phyloP scores from a whole-genome alignment of 2,113 vertebrate species.

The Vulpes lagopus region DNA sequence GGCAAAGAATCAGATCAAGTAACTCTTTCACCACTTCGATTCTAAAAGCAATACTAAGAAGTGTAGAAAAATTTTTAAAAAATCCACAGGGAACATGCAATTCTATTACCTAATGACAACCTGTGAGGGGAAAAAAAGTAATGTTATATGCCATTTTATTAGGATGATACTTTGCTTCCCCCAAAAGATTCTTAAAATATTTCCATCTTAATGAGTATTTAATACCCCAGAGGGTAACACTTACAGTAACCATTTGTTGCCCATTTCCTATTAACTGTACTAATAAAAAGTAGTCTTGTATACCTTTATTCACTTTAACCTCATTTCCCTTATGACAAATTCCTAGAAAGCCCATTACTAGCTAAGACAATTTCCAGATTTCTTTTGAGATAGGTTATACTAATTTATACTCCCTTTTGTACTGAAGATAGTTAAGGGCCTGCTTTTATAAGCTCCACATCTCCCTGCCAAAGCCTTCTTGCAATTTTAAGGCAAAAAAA shows the following conservation, averaged over 20 bases:
- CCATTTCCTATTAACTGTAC: background rate
- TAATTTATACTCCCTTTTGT: background rate
- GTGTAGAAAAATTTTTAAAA: background rate
- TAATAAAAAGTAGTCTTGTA: constrained; percentile 8
- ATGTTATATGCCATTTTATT: background rate
- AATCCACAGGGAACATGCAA: background rate
- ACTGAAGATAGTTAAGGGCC: background rate
- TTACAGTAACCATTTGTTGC: background rate
- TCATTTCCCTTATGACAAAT: constrained; percentile 9
- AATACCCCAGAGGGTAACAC: background rate
- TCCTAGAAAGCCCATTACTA: background rate
- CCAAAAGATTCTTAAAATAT: constrained; percentile 10
- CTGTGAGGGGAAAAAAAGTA: background rate
- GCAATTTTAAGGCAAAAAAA: constrained; percentile 14
- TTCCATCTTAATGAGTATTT: background rate
- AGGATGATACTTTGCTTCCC: background rate
- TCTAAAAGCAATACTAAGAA: constrained; percentile 1
- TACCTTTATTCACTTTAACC: constrained; percentile 20
- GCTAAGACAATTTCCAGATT: background rate
- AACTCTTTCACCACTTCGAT: background rate
- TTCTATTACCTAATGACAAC: background rate
- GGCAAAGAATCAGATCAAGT: constrained; percentile 34
- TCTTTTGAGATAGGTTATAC: background rate
- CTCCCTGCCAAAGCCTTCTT: background rate
- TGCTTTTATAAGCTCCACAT: background rate